Conservation (phyloP, 35 echinoderm and acorn worm genomes). For the Amphiura filiformis region DNA sequence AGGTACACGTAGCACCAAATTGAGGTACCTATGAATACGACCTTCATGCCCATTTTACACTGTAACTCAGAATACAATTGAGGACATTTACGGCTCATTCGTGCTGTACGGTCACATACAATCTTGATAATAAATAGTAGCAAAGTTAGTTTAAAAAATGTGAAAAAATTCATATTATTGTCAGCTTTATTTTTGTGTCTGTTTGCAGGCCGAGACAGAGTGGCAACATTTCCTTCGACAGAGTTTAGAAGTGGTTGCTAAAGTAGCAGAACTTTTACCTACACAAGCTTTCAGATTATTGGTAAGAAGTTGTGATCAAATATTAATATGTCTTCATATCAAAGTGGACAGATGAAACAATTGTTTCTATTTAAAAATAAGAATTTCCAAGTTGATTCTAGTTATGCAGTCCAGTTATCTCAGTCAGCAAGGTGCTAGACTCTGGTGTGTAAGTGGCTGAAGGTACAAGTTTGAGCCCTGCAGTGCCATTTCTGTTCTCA, state of each 20-base stretch:
- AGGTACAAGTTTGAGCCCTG: too few relatives aligned
- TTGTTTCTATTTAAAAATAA: neutral
- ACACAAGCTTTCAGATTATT: conserved; percentile 90
- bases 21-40: too few relatives aligned
- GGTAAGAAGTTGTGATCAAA: conserved; percentile 75
- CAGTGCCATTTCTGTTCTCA: too few relatives aligned
- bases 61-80: too few relatives aligned
- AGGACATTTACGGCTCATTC: too few relatives aligned
- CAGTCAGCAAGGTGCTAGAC: neutral
- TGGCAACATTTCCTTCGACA: conserved; percentile 96
- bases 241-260: conserved; percentile 87
- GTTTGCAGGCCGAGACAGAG: conserved; percentile 90
- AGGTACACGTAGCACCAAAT: too few relatives aligned
- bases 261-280: conserved; percentile 90
- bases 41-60: too few relatives aligned
- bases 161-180: too few relatives aligned
- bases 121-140: too few relatives aligned
- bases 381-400: neutral
- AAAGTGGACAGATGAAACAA: neutral
- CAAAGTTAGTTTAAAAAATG: too few relatives aligned
- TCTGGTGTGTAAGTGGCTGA: too few relatives aligned
- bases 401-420: neutral
- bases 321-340: neutral
- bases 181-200: conserved; percentile 41
- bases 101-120: too few relatives aligned